A percentile compares a stretch with the other conserved stretches of the same genome.
These are phyloP conservation scores for Beroe forskalii DNA, from an alignment of 37 sponge, comb jelly and placozoan species.

Conservation along the genomic window DNA sequence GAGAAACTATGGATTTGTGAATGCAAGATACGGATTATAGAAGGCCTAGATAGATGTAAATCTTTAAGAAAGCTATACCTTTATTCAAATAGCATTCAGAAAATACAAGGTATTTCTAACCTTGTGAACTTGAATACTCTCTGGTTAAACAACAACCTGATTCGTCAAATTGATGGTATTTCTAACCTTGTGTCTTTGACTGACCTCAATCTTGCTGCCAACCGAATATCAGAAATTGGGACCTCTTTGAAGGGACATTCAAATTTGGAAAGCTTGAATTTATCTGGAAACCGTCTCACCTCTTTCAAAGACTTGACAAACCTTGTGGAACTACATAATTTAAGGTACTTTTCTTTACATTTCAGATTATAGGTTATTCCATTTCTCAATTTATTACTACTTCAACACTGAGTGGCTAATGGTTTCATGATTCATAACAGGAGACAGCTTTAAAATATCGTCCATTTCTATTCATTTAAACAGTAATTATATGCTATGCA, in stretches of 20 bases:
- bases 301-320: constrained; percentile 69
- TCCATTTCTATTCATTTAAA: too few relatives aligned
- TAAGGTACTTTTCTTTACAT: constrained; percentile 10
- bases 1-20: constrained; percentile 90
- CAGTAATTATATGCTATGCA: too few relatives aligned
- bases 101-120: constrained; percentile 70
- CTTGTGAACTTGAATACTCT: constrained; percentile 72
- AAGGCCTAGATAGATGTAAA: constrained; percentile 71
- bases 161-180: constrained; percentile 75
- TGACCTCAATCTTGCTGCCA: constrained; percentile 81
- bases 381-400: too few relatives aligned
- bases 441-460: too few relatives aligned
- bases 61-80: constrained; percentile 71
- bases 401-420: too few relatives aligned
- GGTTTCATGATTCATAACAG: too few relatives aligned
- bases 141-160: constrained; percentile 82
- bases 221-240: constrained; percentile 70
- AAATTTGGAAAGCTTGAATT: constrained; percentile 69
- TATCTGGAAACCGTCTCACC: constrained; percentile 77
- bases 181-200: constrained; percentile 58
- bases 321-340: not conserved
- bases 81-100: constrained; percentile 78
- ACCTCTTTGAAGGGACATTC: constrained; percentile 62
- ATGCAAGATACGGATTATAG: constrained; percentile 71
- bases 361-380: too few relatives aligned